Base-by-base conservation (phyloP, 2,797 vertebrate genomes). In the Furcifer pardalis region DNA sequence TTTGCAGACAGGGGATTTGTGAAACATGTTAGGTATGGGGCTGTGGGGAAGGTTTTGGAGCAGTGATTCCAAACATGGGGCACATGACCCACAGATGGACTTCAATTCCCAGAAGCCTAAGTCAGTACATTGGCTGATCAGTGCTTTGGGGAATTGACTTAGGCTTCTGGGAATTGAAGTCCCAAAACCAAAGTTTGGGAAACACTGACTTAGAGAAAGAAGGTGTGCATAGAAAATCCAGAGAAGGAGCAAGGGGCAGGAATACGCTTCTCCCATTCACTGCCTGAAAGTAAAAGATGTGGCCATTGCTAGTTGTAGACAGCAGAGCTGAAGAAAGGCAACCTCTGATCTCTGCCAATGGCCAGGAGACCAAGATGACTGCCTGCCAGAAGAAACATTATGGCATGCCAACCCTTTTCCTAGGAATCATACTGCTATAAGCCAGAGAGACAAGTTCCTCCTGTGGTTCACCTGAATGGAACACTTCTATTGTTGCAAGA, bases 391-490 rank as follows among this genome's bases (percentile, higher is more conserved):
- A 40, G 27, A 44, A 75, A 40, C 8, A 81, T 5, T 13, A 13
- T 60, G 66, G 37, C 17, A 56, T 35, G 32, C 35, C 15, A 59
- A 21, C 49, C 40, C 7, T 59, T 59, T 49, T 27, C 37, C 66
- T 42, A 49, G 30, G 49, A 59, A 40, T 7, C 49, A 69, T 3
- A 23, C 32, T 68, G 63, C 62, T 21, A 79, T 46, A 71, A 42
- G 32, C 10, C 15, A 42, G 21, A 40, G 65, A 35, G 27, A 30
- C 23, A 80, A 79, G 35, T 42, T 72, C n/a, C n/a, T n/a, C 37
- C 59, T 27, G 4, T 62, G 17, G 84, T 86, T 89, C 92, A 88
- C 82, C 76, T 90, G 76, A 84, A 90, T 93, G 92, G 92, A 91
- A 89, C 72, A 90, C 77, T 75, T 83, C 88, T 85, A 89, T 81